Percentiles rank a stretch among this genome's conserved stretches.
These are phyloP conservation scores for Sinella curviseta DNA, from an alignment of 1,140 invertebrate species.

Conservation along the genomic window DNA sequence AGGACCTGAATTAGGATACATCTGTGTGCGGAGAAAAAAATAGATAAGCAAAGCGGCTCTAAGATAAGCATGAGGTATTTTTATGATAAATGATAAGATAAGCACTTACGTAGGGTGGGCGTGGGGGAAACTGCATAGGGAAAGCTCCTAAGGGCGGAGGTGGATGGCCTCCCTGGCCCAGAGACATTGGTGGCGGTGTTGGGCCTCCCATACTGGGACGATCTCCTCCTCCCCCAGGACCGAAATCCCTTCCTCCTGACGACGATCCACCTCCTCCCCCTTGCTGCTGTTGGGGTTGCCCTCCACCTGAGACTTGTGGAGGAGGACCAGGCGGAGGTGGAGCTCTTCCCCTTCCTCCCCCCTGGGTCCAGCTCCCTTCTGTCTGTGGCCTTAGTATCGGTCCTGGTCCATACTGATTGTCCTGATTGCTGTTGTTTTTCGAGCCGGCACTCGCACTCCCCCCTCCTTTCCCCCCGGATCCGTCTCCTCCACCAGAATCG, in stretches of 20 bases:
- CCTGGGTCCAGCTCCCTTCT: constrained; percentile 50
- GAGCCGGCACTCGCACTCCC: constrained; percentile 26
- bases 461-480: constrained; percentile 24
- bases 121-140: constrained; percentile 37
- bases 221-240: no score
- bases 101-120: constrained; percentile 40
- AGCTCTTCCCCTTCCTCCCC: constrained; percentile 43
- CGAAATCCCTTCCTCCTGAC: background rate
- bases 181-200: constrained; percentile 48
- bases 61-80: background rate
- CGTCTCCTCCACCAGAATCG: constrained; percentile 37
- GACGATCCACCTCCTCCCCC: constrained; percentile 8
- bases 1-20: constrained; percentile 39
- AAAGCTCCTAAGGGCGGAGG: constrained; percentile 44
- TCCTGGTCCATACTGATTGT: constrained; percentile 49
- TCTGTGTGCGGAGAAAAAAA: constrained; percentile 34
- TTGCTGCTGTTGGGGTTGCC: constrained; percentile 12
- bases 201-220: constrained; percentile 46
- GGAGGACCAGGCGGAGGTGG: constrained; percentile 40
- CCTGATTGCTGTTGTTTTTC: constrained; percentile 48
- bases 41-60: background rate
- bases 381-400: constrained; percentile 49
- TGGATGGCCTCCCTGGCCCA: constrained; percentile 46
- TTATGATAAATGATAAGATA: background rate
- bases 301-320: constrained; percentile 31